Evolutionary conservation across 2,888 invertebrate species (phyloP), one percentile per base, ranked within the genome.

Genomic region (Crematogaster levior): DNA sequence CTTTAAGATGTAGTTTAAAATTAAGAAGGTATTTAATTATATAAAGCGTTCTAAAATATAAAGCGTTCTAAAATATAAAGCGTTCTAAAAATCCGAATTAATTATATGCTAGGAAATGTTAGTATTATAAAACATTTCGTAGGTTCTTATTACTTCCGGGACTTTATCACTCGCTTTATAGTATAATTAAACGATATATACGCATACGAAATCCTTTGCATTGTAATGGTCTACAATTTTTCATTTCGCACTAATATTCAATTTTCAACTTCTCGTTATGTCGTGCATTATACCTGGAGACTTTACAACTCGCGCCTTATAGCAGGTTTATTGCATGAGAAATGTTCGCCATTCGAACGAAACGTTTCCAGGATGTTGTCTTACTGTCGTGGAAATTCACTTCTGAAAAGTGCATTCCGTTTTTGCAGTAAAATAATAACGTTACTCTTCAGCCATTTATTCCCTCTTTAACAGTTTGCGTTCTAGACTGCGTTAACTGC

Each of bases 231-330:
- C 56, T 18, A 34, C 46, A 72, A 58, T 79, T 82, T 79, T 70
- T 68, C 61, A 80, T 79, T 24, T 53, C 63, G 46, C 48, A 37
- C 51, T 74, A 74, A 83, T 82, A 82, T 73, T 82, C 80, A 80
- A 84, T 81, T 56, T 72, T n/a, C 73, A 75, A 81, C 30, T 53
- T 43, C 74, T 82, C 51, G 66, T 75, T 74, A 75, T 46, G 63
- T 18, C 66, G 48, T 40, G 66, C 34, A 66, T 81, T 81, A 81
- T 58, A 56, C 60, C 60, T 34, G 81, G 53, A 73, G 58, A 34
- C 53, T 74, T 81, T 63, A 74, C 63, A 63, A 63, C 37, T 56
- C 53, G 63, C 63, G 46, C 34, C 61, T 73, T 75, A 75, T 53
- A 27, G 53, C 66, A 3, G 37, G 27, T 63, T 77, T 77, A 77